Evolutionary conservation across 1,140 invertebrate genomes (phyloP), one percentile per base, ranked within the genome.

Genomic region (Rhopalosiphum padi): DNA sequence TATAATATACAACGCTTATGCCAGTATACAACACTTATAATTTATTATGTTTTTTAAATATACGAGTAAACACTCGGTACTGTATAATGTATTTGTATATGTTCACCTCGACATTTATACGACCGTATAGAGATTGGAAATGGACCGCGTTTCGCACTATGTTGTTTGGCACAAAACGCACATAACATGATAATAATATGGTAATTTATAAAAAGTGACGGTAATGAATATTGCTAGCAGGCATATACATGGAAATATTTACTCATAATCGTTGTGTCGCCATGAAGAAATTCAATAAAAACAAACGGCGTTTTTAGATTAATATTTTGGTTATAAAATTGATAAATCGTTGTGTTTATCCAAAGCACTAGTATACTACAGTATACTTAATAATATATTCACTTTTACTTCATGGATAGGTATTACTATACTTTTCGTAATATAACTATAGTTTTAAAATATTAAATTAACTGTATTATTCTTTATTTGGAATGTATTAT

Each of bases 81-180:
- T 60, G 25, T 60, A 30, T 60, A 60, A 60, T 35, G 18, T 51
- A 35, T 46, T 7, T n/a, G 4, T 60, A 35, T 77, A 77, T 77
- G n/a, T 86, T 89, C 55, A 89, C 88, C 88, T 89, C 88, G 88
- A 89, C 88, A 55, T 89, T 89, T 89, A 89, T 41, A 89, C 88
- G 35, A 89, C 88, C 51, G 88, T 89, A 89, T 55, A 89, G 11
- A 41, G n/a, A 89, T 55, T 89, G 51, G 21, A 55, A 89, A 89
- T 55, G 88, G 51, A 89, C 51, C 23, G 5, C 48, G 35, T 55
- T 89, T 53, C 51, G 23, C 51, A 37, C 53, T 30, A 55, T 37
- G 88, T 55, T 53, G 48, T 55, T 89, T 53, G n/a, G 88, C 88
- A 55, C 48, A 53, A 23, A 89, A 55, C 88, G 48, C 35, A 22